Evolutionary conservation across 2,113 vertebrate species (phyloP).

Genomic region (Pomatorhinus ruficollis): DNA sequence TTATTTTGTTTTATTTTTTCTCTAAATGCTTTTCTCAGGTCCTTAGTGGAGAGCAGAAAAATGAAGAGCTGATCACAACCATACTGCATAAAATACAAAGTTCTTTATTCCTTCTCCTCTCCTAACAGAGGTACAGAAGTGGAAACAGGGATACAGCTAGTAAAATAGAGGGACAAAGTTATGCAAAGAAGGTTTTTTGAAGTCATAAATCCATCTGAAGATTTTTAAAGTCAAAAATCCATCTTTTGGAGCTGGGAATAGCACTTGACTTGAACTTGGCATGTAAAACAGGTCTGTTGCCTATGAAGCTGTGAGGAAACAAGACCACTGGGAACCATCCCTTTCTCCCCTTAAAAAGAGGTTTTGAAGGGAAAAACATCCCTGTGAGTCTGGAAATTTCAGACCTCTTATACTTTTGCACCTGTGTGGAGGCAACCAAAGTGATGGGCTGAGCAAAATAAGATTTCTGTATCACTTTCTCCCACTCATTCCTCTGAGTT

Average conservation of each 20-base stretch:
- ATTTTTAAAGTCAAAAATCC: background rate
- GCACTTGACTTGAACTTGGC: background rate
- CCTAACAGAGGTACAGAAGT: background rate
- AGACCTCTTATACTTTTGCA: background rate
- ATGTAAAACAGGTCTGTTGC: background rate
- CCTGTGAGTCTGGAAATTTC: background rate
- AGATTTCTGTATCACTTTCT: background rate
- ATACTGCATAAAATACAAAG: background rate
- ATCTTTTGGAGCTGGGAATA: background rate
- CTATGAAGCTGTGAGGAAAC: background rate
- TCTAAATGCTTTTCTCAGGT: background rate
- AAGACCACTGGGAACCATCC: background rate
- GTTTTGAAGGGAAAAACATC: background rate
- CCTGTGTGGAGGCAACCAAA: background rate
- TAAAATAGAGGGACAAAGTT: background rate
- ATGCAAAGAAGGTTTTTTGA: background rate
- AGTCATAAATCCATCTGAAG: background rate
- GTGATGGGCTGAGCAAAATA: background rate
- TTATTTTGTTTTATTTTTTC: background rate
- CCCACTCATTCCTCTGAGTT: background rate
- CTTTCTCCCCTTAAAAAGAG: background rate
- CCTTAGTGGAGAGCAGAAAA: background rate
- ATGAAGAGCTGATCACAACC: background rate
- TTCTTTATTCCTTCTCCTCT: background rate
- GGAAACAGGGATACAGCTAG: background rate